A percentile compares a stretch with the other conserved stretches of the same genome.
Conservation (phyloP, 2,113 vertebrate species). For the Acanthisitta chloris region DNA sequence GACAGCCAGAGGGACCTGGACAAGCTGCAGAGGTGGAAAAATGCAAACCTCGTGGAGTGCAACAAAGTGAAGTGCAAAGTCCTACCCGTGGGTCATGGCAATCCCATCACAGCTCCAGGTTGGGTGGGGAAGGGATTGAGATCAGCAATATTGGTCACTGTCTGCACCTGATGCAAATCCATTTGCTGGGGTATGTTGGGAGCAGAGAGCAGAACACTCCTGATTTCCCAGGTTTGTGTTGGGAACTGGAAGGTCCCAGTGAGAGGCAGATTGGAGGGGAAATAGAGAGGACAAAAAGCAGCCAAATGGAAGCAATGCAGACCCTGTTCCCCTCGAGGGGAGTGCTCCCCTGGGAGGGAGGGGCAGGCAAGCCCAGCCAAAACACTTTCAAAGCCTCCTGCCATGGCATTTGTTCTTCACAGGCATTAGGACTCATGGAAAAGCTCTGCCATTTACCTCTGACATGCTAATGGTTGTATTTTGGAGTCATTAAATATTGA, state of each 20-base stretch:
- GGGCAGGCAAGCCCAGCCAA: neutral
- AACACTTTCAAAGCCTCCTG: constrained; percentile 6
- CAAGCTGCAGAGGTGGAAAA: no score
- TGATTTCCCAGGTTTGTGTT: neutral
- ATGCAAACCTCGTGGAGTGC: no score
- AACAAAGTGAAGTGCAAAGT: no score
- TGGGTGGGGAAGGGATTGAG: no score
- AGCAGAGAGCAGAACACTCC: neutral
- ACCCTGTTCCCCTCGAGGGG: neutral
- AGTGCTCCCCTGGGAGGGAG: neutral
- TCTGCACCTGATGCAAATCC: constrained; percentile 33
- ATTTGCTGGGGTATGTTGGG: neutral
- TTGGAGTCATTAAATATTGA: constrained; percentile 72
- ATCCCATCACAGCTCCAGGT: no score
- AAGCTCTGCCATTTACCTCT: constrained; percentile 53
- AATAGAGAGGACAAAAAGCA: neutral
- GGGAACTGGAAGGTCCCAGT: neutral
- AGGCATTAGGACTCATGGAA: constrained; percentile 35
- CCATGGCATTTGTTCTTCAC: constrained; percentile 44
- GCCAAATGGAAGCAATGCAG: neutral
- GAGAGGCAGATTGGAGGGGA: neutral
- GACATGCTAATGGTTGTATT: constrained; percentile 66
- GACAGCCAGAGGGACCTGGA: no score
- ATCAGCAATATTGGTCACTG: no score
- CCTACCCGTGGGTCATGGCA: no score